These are phyloP conservation scores for Drosophila guanche DNA, from an alignment of 1,140 invertebrate species.

Conservation along the genomic window DNA sequence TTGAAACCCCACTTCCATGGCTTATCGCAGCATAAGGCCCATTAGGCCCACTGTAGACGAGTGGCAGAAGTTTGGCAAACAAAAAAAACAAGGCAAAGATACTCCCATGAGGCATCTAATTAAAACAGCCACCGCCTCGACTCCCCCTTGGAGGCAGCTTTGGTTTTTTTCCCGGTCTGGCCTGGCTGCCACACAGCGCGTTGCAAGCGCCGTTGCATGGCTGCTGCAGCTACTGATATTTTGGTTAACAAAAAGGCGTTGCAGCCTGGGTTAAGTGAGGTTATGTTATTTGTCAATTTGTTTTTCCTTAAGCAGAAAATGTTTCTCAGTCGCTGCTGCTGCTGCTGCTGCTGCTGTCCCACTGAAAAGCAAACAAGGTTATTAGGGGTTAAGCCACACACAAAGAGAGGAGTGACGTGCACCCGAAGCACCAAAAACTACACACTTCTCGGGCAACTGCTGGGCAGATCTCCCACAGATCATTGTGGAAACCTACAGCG, in stretches of 20 bases:
- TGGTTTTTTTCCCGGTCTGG: conserved; percentile 9
- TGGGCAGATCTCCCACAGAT: too few relatives aligned
- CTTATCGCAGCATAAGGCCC: too few relatives aligned
- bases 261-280: conserved; percentile 72
- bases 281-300: conserved; percentile 82
- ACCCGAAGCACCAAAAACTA: background rate
- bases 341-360: conserved; percentile 26
- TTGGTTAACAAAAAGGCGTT: conserved; percentile 67
- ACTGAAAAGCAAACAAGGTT: conserved; percentile 70
- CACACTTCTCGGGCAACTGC: background rate
- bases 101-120: conserved; percentile 68
- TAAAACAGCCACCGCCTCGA: conserved; percentile 46
- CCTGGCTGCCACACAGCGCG: conserved; percentile 41
- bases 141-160: conserved; percentile 40
- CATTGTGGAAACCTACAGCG: conserved; percentile 28
- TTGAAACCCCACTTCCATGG: background rate
- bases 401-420: background rate
- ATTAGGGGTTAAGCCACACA: conserved; percentile 64
- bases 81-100: conserved; percentile 23
- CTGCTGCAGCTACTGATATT: conserved; percentile 42
- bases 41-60: conserved; percentile 30
- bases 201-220: conserved; percentile 12
- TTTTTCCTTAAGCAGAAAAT: conserved; percentile 67
- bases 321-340: conserved; percentile 23
- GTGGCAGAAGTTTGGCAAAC: conserved; percentile 19